phyloP scores from a whole-genome alignment of 1,140 invertebrate genomes.

The Drosophila sturtevanti region DNA sequence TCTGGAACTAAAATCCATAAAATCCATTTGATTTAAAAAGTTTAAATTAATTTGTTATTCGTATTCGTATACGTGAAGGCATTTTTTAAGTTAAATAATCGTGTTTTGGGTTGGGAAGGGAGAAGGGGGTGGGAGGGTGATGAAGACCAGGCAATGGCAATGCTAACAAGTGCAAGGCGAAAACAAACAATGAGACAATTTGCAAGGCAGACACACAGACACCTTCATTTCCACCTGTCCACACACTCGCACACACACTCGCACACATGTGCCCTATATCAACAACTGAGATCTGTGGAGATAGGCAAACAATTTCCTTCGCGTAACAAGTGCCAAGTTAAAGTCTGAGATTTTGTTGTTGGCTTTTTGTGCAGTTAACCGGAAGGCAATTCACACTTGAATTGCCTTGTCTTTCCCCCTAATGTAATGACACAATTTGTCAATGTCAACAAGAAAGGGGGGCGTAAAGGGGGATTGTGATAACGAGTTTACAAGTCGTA shows the following conservation, averaged over 20 bases:
- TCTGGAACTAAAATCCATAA: too few species aligned
- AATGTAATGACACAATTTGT: conserved; percentile 70
- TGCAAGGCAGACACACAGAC: conserved; percentile 33
- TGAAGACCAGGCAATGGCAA: conserved; percentile 14
- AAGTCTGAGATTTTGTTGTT: conserved; percentile 30
- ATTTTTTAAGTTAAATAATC: not conserved
- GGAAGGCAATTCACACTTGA: conserved; percentile 70
- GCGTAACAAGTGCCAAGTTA: conserved; percentile 70
- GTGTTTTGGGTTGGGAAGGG: not conserved
- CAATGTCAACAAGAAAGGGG: conserved; percentile 58
- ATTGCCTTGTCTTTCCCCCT: conserved; percentile 34
- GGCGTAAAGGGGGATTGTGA: not conserved
- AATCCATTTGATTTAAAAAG: not conserved
- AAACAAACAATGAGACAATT: conserved; percentile 50
- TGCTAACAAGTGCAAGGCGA: conserved; percentile 35
- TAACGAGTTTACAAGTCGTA: conserved; percentile 25
- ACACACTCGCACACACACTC: conserved; percentile 26
- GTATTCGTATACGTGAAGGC: not conserved
- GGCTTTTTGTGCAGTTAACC: conserved; percentile 44
- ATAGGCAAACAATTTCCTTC: conserved; percentile 55
- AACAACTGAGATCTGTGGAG: conserved; percentile 9
- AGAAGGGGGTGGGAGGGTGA: not conserved
- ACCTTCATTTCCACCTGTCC: conserved; percentile 5
- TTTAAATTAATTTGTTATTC: not conserved
- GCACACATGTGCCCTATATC: conserved; percentile 3